Evolutionary conservation across 2,888 invertebrate genomes (phyloP), one percentile per base, ranked within the genome.

Genomic region (Erynnis tages): DNA sequence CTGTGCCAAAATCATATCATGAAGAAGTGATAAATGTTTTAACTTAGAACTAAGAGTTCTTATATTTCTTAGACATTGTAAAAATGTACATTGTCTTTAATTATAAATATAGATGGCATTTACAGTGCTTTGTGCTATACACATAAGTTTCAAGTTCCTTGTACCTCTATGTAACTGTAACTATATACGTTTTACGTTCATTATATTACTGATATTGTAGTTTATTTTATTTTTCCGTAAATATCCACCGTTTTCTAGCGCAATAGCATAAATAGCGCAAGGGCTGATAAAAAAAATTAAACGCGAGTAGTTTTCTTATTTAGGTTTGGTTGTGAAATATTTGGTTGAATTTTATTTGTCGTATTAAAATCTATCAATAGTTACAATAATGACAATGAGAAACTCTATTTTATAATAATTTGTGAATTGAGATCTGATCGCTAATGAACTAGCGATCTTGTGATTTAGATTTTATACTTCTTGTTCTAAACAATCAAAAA

Each of bases 381-480:
- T 49, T 44, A 57, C 58, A 59, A 61, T 65, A 61, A 65, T 62
- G 66, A 66, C 65, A 61, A 61, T 63, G 64, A 65, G 66, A 66
- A 67, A 61, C 61, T 66, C 71, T 53, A 53, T 49, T 53, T 53
- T 55, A 71, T 74, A 54, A 57, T 58, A 54, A 56, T 50, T 53
- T 73, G 71, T 66, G 59, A 69, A 73, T 76, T 71, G 73, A 80
- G 76, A 82, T 85, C 85, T 82, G 84, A 81, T 71, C 73, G 79
- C 73, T 79, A 77, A 76, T 84, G 76, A 76, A 73, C 74, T 74
- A 73, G 76, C 74, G 76, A 81, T 86, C 87, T 86, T 89, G 89
- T 88, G 86, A 88, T 89, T 86, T 88, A 88, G 89, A 88, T 89
- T 89, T 89, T 88, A 88, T 89, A 88, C 88, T 88, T 88, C 86